phyloP scores from a whole-genome alignment of 2,888 invertebrate genomes.

The Osedax frankpressi region DNA sequence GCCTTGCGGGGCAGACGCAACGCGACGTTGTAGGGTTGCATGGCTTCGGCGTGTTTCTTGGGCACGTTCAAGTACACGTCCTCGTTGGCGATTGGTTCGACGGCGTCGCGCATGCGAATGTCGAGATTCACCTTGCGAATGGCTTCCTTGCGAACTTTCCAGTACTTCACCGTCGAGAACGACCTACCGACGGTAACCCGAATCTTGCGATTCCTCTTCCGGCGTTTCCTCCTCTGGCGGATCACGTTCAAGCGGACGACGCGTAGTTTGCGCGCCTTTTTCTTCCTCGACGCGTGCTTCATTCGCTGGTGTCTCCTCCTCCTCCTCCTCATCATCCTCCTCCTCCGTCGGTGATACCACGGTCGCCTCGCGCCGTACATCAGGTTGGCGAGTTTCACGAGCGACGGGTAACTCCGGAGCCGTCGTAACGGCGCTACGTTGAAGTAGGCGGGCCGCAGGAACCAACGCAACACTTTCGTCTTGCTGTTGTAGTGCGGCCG shows the following conservation, averaged over 20 bases:
- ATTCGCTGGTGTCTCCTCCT: background rate
- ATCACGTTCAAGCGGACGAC: no score
- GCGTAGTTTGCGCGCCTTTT: no score
- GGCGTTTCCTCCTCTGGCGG: background rate
- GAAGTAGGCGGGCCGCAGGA: background rate
- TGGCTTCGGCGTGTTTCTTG: no score
- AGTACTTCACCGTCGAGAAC: background rate
- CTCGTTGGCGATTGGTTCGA: no score
- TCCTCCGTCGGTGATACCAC: background rate
- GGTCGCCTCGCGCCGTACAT: background rate
- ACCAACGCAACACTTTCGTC: background rate
- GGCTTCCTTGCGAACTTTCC: no score
- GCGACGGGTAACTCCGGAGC: background rate
- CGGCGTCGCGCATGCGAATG: no score
- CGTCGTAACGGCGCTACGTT: background rate
- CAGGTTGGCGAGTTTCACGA: background rate
- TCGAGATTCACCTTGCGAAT: no score
- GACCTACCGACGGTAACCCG: background rate
- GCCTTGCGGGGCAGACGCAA: no score
- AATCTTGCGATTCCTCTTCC: background rate
- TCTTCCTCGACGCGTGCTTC: background rate
- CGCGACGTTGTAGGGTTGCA: no score
- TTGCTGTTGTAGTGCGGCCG: background rate
- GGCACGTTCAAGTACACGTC: no score
- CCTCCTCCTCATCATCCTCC: background rate